Conservation (phyloP, 92 coral and sea anemone genomes). For the Palythoa grandis region DNA sequence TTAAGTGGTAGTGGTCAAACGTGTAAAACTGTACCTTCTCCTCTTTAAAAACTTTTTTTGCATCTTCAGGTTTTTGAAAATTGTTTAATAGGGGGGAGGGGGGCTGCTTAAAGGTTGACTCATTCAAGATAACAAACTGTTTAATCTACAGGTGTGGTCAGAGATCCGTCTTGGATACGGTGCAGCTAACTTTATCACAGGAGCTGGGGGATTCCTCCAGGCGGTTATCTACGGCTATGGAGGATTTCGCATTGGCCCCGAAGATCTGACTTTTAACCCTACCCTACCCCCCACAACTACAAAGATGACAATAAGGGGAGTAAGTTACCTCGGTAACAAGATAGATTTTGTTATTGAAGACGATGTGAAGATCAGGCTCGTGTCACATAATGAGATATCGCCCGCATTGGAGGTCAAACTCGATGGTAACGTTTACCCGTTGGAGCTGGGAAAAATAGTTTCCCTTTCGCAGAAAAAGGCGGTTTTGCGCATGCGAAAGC, state of each 20-base stretch:
- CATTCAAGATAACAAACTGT: neutral
- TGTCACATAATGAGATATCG: constrained; percentile 61
- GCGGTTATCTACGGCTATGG: constrained; percentile 81
- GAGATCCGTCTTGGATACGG: constrained; percentile 72
- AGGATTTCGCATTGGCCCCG: constrained; percentile 66
- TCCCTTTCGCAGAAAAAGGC: constrained; percentile 52
- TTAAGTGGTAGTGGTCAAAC: too few species aligned
- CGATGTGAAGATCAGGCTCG: constrained; percentile 55
- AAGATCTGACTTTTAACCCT: constrained; percentile 63
- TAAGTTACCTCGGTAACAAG: constrained; percentile 72
- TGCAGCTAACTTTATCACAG: constrained; percentile 83
- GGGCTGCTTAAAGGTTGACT: neutral
- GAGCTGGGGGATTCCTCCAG: constrained; percentile 86
- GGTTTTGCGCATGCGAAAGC: constrained; percentile 65
- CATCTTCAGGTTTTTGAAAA: too few species aligned
- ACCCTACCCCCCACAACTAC: constrained; percentile 72
- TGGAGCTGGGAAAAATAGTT: constrained; percentile 56
- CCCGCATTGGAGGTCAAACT: constrained; percentile 61
- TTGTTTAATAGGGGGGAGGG: too few species aligned
- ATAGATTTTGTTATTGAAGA: constrained; percentile 52
- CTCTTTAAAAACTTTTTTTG: too few species aligned
- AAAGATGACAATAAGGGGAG: constrained; percentile 60
- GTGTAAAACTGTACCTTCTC: too few species aligned
- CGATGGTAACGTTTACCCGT: constrained; percentile 11
- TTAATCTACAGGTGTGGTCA: constrained; percentile 68